phyloP scores from a whole-genome alignment of 1,140 invertebrate genomes.

The Archivesica marissinica region DNA sequence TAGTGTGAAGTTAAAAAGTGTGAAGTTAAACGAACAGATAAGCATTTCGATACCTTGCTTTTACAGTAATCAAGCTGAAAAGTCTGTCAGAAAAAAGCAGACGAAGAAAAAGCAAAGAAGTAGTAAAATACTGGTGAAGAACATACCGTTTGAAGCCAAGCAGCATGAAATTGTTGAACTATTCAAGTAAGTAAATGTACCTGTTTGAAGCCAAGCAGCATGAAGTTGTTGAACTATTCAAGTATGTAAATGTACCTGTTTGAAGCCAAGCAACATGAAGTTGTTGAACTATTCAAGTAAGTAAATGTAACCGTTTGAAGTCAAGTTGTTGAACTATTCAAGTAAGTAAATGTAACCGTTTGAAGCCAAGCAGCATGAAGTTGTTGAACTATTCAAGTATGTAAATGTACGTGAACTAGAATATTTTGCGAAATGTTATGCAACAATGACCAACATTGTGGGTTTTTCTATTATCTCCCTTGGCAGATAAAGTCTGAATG shows the following conservation, averaged over 20 bases:
- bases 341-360: conserved; percentile 86
- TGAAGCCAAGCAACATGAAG: conserved; percentile 92
- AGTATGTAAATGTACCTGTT: conserved; percentile 86
- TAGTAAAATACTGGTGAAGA: conserved; percentile 96
- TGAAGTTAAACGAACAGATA: too few species aligned
- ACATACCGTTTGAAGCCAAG: conserved; percentile 98
- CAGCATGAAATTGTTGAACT: conserved; percentile 94
- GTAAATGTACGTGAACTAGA: too few species aligned
- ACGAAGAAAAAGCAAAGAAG: conserved; percentile 88
- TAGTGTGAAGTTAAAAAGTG: too few species aligned
- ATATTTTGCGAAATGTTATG: too few species aligned
- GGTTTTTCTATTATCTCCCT: too few species aligned
- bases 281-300: conserved; percentile 96
- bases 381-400: conserved; percentile 96
- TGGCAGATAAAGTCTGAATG: too few species aligned
- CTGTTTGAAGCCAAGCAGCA: conserved; percentile 88
- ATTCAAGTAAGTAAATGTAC: conserved; percentile 90
- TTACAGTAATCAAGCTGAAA: conserved; percentile 64
- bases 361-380: conserved; percentile 92
- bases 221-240: conserved; percentile 97
- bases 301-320: conserved; percentile 59
- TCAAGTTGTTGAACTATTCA: conserved; percentile 97
- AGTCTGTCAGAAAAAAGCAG: conserved; percentile 70
- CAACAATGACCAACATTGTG: too few species aligned
- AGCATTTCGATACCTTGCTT: too few species aligned